These are phyloP conservation scores for Myoxocephalus aenaeus DNA, from an alignment of 2,797 vertebrate genomes.

Conservation along the genomic window DNA sequence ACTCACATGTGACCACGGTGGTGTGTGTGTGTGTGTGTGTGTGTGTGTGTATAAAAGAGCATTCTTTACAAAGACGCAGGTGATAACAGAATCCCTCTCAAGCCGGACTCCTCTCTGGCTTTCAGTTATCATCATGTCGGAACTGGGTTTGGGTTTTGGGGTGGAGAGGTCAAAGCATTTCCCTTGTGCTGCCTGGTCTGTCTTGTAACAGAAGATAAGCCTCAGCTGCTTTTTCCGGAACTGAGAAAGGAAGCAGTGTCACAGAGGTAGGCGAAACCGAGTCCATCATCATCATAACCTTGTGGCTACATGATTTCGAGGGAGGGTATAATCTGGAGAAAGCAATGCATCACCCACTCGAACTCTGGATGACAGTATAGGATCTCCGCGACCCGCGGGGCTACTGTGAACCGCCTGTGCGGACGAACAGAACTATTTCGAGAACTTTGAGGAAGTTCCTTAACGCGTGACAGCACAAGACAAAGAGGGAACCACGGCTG, in stretches of 20 bases:
- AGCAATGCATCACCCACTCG: background rate
- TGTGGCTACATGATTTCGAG: background rate
- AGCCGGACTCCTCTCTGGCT: constrained; percentile 12
- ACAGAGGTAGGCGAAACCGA: background rate
- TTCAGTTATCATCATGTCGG: constrained; percentile 56
- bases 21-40: background rate
- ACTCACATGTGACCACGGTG: background rate
- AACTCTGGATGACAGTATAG: background rate
- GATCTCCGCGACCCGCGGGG: background rate
- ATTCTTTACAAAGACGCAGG: constrained; percentile 30
- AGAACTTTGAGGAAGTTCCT: constrained; percentile 63
- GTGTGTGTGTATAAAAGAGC: background rate
- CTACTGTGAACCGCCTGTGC: background rate
- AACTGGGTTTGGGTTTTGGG: constrained; percentile 25
- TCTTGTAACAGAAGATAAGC: constrained; percentile 61
- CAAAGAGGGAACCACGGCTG: constrained; percentile 51
- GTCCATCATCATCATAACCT: background rate
- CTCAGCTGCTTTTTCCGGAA: constrained; percentile 13
- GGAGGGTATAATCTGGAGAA: background rate
- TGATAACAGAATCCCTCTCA: constrained; percentile 28
- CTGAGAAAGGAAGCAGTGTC: constrained; percentile 22
- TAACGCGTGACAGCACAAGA: constrained; percentile 48
- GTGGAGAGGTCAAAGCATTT: constrained; percentile 34
- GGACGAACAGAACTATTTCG: constrained; percentile 30
- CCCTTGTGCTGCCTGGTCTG: constrained; percentile 37